Evolutionary conservation across 2,888 invertebrate species (phyloP), one percentile per base, ranked within the genome.

Genomic region (Camponotus fellah): DNA sequence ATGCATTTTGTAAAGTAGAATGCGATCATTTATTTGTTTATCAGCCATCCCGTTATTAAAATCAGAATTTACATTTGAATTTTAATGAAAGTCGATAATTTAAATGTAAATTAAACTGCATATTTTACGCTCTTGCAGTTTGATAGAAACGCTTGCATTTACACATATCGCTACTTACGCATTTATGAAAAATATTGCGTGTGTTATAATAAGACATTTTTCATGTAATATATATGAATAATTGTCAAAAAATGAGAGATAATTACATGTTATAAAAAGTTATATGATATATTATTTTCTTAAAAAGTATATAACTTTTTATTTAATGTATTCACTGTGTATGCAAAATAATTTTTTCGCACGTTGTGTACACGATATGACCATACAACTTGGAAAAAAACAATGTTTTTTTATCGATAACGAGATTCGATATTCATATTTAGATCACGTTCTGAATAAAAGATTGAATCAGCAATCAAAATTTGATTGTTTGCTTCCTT

Each of bases 61-160:
- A 60, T 72, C 46, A 60, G 60, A 80, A 80, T 72, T 80, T 60
- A 46, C 72, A 72, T 80, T 72, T 80, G 79, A 80, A 80, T 80
- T 80, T 80, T 72, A 60, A 80, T 80, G 72, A 62, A 80, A 72
- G 60, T 17, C 49, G 60, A 80, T 80, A 72, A 80, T 80, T 80
- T 80, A 72, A 72, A 80, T 80, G 72, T 80, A 80, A 60, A 80
- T 80, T 60, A 80, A 71, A 80, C 60, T 62, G 72, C 79, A 79
- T 79, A 80, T 79, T 80, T 80, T 80, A 80, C 72, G 46, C 43
- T 80, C 60, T 26, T 71, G 2, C 72, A 43, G 72, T 71, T 79
- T 60, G 6, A 34, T 26, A 14, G 69, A 60, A 69, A 79, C 60
- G 8, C 8, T 17, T 56, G 37, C 46, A 21, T 66, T 21, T 21